Percentiles rank a stretch among this genome's conserved stretches.
Evolutionary conservation across 2,888 invertebrate genomes (phyloP).

Genomic region (Hoplodrina blanda): DNA sequence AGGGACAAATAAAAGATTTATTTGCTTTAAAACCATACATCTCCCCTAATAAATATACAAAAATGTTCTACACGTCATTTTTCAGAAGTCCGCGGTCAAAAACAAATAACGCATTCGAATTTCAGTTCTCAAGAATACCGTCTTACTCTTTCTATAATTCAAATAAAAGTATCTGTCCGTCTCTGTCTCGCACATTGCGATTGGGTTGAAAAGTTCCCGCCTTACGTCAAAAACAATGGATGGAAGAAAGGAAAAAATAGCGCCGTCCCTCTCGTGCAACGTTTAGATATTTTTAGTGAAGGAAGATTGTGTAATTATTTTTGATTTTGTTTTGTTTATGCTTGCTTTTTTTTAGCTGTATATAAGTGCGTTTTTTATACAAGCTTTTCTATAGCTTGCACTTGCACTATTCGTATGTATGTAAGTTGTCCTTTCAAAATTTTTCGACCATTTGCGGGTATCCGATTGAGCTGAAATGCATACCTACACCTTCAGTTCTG

Average conservation of each 20-base stretch:
- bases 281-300: conserved; percentile 27
- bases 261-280: conserved; percentile 43
- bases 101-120: conserved; percentile 35
- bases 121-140: conserved; percentile 23
- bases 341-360: background rate
- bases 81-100: conserved; percentile 13
- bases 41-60: background rate
- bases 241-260: conserved; percentile 60
- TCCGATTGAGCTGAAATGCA: too few species aligned
- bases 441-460: too few species aligned
- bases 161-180: conserved; percentile 59
- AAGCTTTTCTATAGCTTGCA: too few species aligned
- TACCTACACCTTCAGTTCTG: too few species aligned
- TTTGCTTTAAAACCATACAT: too few species aligned
- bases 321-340: conserved; percentile 3
- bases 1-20: background rate
- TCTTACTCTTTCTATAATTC: conserved; percentile 63
- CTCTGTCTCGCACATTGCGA: conserved; percentile 68
- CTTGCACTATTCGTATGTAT: too few species aligned
- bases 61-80: background rate
- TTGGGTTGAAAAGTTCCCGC: conserved; percentile 81
- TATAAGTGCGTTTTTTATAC: too few species aligned
- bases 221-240: conserved; percentile 78
- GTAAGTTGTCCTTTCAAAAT: too few species aligned
- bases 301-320: conserved; percentile 8